phyloP scores from a whole-genome alignment of 2,113 vertebrate genomes.

The Orientallactaga bullata region DNA sequence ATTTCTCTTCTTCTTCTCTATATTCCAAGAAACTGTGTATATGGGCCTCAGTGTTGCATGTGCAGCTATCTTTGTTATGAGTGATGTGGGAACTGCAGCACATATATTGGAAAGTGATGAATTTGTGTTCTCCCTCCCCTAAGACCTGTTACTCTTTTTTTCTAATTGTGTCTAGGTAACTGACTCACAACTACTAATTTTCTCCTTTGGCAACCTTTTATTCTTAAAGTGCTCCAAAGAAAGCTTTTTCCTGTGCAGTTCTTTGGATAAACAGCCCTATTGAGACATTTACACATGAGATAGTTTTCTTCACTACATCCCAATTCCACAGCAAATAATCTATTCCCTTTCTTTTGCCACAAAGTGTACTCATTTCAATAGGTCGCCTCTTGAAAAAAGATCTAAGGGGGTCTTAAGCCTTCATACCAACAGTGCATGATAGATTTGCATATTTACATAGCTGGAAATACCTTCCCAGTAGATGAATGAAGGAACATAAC shows the following conservation, averaged over 20 bases:
- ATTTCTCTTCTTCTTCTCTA: not conserved
- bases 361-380: not conserved
- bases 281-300: not conserved
- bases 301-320: not conserved
- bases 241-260: not conserved
- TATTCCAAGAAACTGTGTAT: not conserved
- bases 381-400: not conserved
- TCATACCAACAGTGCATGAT: not conserved
- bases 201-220: not conserved
- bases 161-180: not conserved
- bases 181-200: not conserved
- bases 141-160: not conserved
- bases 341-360: not conserved
- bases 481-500: slow-evolving; percentile 31
- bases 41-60: not conserved
- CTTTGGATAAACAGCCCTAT: not conserved
- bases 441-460: not conserved
- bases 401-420: not conserved
- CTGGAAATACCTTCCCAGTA: not conserved
- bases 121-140: not conserved
- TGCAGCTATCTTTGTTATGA: not conserved
- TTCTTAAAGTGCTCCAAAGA: not conserved
- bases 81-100: not conserved
- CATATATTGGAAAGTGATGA: not conserved
- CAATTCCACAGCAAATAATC: not conserved